Evolutionary conservation across 2,888 invertebrate genomes (phyloP), one percentile per base, ranked within the genome.

Genomic region (Notodonta ziczac): DNA sequence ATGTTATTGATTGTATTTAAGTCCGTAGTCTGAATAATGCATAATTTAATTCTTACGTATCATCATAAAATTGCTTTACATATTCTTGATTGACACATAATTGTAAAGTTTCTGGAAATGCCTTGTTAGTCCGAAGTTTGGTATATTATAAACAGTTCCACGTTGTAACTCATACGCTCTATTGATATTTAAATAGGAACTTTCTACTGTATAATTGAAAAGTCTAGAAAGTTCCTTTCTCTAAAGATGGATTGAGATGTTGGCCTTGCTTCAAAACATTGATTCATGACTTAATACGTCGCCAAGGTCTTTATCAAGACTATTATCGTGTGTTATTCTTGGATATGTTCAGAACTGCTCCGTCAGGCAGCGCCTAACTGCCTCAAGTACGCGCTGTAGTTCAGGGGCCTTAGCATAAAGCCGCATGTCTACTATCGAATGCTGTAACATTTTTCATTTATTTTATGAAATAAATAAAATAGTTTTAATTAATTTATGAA

Each of bases 51-150:
- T 50, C 35, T 35, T 7, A 35, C 35, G 35, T 16, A 48, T 52
- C 51, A 52, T 62, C 13, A 35, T 32, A 57, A 59, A 50, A 46
- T 35, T 53, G 44, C 42, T 57, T 54, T 56, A 46, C 55, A 56
- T 60, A 57, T 60, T 60, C 56, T 56, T 55, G 57, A 57, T 55
- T 32, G 50, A 57, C 57, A 59, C 54, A 13, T 59, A 44, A 62
- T 32, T 46, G 55, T 62, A 39, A 62, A 53, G 51, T 51, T 56
- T 44, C 40, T 42, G 44, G 16, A 56, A 9, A 8, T 16, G 32
- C 13, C 44, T 58, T 39, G 51, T 48, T 48, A 48, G 48, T 48
- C 48, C 16, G 50, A 16, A 6, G 2, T 16, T 16, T 50, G 32
- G 32, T 13, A 4, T 12, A 24, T 5, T 52, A 12, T 13, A 5